Conservation (phyloP, 2,888 invertebrate genomes). For the Erebia aethiops region DNA sequence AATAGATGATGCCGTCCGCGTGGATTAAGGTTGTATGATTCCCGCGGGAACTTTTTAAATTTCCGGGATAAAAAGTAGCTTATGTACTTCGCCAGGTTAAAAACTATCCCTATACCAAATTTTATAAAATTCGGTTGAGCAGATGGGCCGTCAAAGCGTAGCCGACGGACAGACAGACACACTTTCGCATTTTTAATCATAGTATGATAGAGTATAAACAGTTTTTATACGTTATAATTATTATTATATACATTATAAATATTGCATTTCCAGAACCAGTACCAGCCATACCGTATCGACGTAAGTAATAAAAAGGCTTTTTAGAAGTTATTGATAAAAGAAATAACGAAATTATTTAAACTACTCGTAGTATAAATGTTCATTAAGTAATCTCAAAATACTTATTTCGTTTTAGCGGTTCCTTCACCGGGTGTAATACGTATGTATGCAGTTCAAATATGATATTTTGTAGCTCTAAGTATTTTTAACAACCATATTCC, state of each 20-base stretch:
- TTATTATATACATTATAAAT: neutral
- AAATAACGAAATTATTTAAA: neutral
- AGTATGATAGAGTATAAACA: neutral
- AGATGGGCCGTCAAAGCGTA: too few relatives aligned
- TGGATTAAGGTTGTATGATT: too few relatives aligned
- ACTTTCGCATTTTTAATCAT: too few relatives aligned
- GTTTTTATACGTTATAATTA: neutral
- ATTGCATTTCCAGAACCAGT: slow-evolving; percentile 10
- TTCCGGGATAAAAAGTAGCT: too few relatives aligned
- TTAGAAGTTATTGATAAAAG: neutral
- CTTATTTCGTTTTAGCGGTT: neutral
- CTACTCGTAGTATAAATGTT: neutral
- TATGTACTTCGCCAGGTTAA: too few relatives aligned
- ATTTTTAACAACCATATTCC: too few relatives aligned
- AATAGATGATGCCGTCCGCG: too few relatives aligned
- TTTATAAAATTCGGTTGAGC: too few relatives aligned
- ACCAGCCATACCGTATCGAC: neutral
- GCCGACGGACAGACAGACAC: too few relatives aligned
- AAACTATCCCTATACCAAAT: too few relatives aligned
- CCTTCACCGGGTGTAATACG: neutral
- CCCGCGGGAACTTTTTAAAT: too few relatives aligned
- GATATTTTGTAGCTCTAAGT: too few relatives aligned
- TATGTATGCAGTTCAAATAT: neutral
- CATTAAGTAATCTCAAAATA: neutral
- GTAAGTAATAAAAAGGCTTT: neutral